Percentiles rank a stretch among this genome's conserved stretches.
Conservation (phyloP, 2,797 vertebrate species). For the Coregonus suidteri region DNA sequence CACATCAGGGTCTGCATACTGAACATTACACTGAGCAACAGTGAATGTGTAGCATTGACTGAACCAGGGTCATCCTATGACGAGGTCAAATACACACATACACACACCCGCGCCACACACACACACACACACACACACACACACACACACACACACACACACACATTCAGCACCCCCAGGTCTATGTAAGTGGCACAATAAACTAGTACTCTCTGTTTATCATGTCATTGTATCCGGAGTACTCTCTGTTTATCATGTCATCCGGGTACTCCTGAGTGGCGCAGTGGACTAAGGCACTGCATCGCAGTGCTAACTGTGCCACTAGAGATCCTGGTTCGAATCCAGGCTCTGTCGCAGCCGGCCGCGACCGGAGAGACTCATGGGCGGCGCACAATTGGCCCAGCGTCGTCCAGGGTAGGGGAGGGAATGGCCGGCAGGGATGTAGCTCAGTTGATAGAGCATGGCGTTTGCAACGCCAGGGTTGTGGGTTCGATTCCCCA, state of each 20-base stretch:
- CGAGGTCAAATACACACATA: background rate
- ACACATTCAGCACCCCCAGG: background rate
- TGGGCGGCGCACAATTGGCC: too few species aligned
- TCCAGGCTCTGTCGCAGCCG: too few species aligned
- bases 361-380: too few species aligned
- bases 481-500: too few species aligned
- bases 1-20: conserved; percentile 32
- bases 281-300: too few species aligned
- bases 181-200: background rate
- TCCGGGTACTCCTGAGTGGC: background rate
- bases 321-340: too few species aligned
- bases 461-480: too few species aligned
- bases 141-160: background rate
- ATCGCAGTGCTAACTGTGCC: too few species aligned
- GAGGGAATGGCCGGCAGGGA: too few species aligned
- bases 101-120: background rate
- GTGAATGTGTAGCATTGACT: conserved; percentile 19
- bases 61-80: background rate
- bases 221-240: background rate
- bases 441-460: too few species aligned
- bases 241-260: background rate
- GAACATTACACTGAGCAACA: conserved; percentile 14
- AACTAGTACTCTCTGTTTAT: background rate
- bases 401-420: too few species aligned
- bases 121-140: background rate